Evolutionary conservation across 2,113 vertebrate species (phyloP).

Genomic region (Zeus faber): DNA sequence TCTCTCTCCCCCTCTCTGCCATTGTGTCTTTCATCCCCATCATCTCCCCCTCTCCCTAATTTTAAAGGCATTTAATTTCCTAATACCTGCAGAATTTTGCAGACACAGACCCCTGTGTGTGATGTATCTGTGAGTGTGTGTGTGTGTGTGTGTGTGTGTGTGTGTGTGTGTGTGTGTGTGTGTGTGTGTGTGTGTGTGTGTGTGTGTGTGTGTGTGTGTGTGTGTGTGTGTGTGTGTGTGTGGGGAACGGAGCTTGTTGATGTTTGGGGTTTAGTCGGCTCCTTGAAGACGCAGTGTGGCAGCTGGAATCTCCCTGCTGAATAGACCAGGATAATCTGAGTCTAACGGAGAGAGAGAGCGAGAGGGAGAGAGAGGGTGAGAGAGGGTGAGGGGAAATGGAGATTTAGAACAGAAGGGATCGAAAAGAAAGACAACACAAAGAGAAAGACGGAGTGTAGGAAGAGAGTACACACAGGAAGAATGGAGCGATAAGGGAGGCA

Average conservation of each 20-base stretch:
- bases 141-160: slow-evolving; percentile 3
- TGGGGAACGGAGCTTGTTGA: slow-evolving; percentile 36
- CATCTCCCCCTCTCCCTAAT: no score
- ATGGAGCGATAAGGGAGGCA: background rate
- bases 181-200: slow-evolving; percentile 8
- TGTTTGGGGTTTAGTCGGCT: slow-evolving; percentile 33
- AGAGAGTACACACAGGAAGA: background rate
- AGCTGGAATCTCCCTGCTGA: slow-evolving; percentile 44
- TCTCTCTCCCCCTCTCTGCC: background rate
- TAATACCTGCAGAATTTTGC: slow-evolving; percentile 15
- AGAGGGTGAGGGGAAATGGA: background rate
- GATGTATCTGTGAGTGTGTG: slow-evolving; percentile 1
- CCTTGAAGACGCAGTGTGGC: no score
- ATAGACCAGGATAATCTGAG: slow-evolving; percentile 49
- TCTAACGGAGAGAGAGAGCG: slow-evolving; percentile 5
- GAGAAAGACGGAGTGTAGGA: background rate
- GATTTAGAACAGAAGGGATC: background rate
- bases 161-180: slow-evolving; percentile 6
- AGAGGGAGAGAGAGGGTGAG: slow-evolving; percentile 7
- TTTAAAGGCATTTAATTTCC: slow-evolving; percentile 11
- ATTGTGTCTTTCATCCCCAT: background rate
- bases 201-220: background rate
- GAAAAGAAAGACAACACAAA: background rate
- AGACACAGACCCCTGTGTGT: background rate
- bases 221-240: slow-evolving; percentile 1